phyloP scores from a whole-genome alignment of 2,797 vertebrate genomes.

The Falco biarmicus region DNA sequence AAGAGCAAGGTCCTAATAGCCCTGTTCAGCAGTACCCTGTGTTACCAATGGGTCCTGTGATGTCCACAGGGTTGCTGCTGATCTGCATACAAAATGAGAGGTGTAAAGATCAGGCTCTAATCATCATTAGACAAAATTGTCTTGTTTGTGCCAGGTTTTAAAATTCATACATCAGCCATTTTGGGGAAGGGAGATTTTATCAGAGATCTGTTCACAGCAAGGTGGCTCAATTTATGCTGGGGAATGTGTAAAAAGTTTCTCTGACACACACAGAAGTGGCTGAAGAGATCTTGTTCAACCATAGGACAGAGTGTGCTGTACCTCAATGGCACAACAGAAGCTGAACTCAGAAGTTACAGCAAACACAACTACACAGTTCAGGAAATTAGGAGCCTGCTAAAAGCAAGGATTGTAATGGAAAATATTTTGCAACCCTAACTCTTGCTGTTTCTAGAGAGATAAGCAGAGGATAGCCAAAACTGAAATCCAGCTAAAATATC shows the following conservation, averaged over 20 bases:
- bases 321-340: background rate
- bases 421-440: conserved; percentile 48
- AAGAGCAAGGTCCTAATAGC: background rate
- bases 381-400: conserved; percentile 15
- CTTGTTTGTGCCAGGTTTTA: background rate
- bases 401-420: conserved; percentile 49
- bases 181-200: background rate
- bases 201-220: background rate
- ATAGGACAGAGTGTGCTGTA: background rate
- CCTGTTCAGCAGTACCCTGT: background rate
- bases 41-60: background rate
- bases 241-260: conserved; percentile 2
- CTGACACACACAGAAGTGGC: background rate
- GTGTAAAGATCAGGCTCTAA: background rate
- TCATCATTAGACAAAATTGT: background rate
- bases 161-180: background rate
- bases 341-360: background rate
- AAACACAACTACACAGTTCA: background rate
- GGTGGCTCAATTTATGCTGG: background rate
- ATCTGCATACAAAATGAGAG: background rate
- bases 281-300: conserved; percentile 11
- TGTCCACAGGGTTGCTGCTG: background rate
- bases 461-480: conserved; percentile 32
- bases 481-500: conserved; percentile 29
- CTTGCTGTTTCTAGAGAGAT: conserved; percentile 60